A percentile compares a stretch with the other conserved stretches of the same genome.
Evolutionary conservation across 2,888 invertebrate species (phyloP).

Genomic region (Chalcis sispes): DNA sequence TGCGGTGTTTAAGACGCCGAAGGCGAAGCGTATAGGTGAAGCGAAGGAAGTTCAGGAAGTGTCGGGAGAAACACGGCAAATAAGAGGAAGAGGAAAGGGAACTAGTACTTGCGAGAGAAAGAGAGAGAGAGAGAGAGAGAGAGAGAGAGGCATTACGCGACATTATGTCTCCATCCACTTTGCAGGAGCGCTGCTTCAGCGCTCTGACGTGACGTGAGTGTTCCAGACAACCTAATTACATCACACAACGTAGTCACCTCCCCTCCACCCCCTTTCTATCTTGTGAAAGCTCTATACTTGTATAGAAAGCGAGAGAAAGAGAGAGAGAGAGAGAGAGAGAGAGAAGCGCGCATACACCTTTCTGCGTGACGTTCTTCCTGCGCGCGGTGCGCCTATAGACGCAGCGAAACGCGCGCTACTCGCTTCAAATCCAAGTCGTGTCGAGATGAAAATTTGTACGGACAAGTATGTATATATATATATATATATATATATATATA

Average conservation of each 20-base stretch:
- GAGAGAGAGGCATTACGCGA: constrained; percentile 63
- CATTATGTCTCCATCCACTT: constrained; percentile 73
- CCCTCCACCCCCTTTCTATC: constrained; percentile 29
- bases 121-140: constrained; percentile 58
- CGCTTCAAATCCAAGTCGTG: constrained; percentile 12
- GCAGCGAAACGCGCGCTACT: too few species aligned
- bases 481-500: too few species aligned
- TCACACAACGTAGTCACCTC: constrained; percentile 64
- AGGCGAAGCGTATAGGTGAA: constrained; percentile 54
- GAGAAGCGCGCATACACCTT: constrained; percentile 1
- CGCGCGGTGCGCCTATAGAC: too few species aligned
- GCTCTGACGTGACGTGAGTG: constrained; percentile 77
- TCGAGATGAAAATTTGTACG: constrained; percentile 8
- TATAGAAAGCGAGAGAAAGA: neutral
- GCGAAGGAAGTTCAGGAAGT: constrained; percentile 49
- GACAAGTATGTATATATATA: too few species aligned
- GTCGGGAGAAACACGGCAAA: constrained; percentile 20
- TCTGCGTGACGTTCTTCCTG: constrained; percentile 39
- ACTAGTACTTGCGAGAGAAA: too few species aligned
- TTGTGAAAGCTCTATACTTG: constrained; percentile 49
- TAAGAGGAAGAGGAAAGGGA: constrained; percentile 46
- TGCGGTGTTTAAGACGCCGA: constrained; percentile 27
- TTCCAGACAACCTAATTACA: constrained; percentile 79
- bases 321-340: neutral
- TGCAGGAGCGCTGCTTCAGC: too few species aligned